Evolutionary conservation across 2,888 invertebrate species (phyloP).

Genomic region (Hypena proboscidalis): DNA sequence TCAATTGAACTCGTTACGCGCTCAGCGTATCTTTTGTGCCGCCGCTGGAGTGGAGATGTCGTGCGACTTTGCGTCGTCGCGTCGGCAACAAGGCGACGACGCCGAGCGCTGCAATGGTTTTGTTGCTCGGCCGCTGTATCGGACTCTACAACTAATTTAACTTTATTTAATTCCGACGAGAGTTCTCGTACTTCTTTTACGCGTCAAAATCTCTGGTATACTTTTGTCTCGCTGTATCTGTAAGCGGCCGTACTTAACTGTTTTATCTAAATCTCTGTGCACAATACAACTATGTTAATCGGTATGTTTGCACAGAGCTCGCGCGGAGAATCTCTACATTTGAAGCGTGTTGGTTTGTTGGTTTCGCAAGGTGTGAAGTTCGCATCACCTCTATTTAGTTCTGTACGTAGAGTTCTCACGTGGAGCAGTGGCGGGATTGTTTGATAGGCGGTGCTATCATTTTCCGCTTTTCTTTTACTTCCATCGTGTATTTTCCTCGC

Average conservation of each 20-base stretch:
- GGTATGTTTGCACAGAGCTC: background rate
- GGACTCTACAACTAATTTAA: conserved; percentile 39
- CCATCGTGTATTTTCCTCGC: background rate
- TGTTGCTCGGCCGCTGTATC: conserved; percentile 25
- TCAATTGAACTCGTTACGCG: conserved; percentile 83
- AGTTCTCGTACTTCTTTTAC: conserved; percentile 11
- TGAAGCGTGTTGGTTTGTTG: background rate
- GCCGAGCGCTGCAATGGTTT: conserved; percentile 18
- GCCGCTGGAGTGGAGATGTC: conserved; percentile 52
- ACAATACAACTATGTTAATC: conserved; percentile 20
- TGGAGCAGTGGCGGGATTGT: too few species aligned
- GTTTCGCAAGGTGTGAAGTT: background rate
- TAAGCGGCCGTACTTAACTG: background rate
- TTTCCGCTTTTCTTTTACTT: background rate
- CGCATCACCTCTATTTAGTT: background rate
- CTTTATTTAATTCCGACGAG: conserved; percentile 21
- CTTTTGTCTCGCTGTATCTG: background rate
- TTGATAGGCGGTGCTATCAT: too few species aligned
- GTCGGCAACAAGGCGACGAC: too few species aligned
- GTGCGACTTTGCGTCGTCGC: too few species aligned
- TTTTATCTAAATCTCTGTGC: conserved; percentile 7
- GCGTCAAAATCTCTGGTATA: background rate
- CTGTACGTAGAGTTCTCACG: background rate
- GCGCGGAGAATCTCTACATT: background rate
- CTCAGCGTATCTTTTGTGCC: conserved; percentile 75